A percentile compares a stretch with the other conserved stretches of the same genome.
Evolutionary conservation across 2,888 invertebrate genomes (phyloP).

Genomic region (Tetramorium bicarinatum): DNA sequence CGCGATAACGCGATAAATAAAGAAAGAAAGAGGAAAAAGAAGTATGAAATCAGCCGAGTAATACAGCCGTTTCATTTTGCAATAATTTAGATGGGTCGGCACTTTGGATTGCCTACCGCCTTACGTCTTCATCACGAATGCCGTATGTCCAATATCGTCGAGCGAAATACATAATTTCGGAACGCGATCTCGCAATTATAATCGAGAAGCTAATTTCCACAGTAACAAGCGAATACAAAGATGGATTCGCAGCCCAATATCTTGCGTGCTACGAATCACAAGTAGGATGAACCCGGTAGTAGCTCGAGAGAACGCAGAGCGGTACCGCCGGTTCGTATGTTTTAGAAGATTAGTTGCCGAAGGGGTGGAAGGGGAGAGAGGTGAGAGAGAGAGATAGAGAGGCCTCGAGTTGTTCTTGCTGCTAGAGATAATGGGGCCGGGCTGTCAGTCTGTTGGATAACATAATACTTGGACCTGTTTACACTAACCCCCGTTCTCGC

Average conservation of each 20-base stretch:
- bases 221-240: conserved; percentile 55
- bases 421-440: conserved; percentile 78
- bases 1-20: not conserved
- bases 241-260: conserved; percentile 59
- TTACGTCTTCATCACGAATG: conserved; percentile 36
- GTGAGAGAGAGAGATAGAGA: conserved; percentile 54
- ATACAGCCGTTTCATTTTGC: not conserved
- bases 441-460: conserved; percentile 81
- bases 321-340: conserved; percentile 70
- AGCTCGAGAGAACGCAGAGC: conserved; percentile 63
- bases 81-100: conserved; percentile 36
- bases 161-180: conserved; percentile 38
- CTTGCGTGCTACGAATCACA: conserved; percentile 69
- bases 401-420: conserved; percentile 77
- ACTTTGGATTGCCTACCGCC: conserved; percentile 3
- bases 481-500: conserved; percentile 73
- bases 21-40: not conserved
- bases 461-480: conserved; percentile 82
- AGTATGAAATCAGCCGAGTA: not conserved
- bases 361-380: conserved; percentile 52
- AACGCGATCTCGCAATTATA: conserved; percentile 47
- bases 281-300: conserved; percentile 70
- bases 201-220: conserved; percentile 63
- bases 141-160: conserved; percentile 2
- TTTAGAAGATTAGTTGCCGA: conserved; percentile 80